phyloP scores from a whole-genome alignment of 2,888 invertebrate genomes.

The Agonopterix subpropinquella region DNA sequence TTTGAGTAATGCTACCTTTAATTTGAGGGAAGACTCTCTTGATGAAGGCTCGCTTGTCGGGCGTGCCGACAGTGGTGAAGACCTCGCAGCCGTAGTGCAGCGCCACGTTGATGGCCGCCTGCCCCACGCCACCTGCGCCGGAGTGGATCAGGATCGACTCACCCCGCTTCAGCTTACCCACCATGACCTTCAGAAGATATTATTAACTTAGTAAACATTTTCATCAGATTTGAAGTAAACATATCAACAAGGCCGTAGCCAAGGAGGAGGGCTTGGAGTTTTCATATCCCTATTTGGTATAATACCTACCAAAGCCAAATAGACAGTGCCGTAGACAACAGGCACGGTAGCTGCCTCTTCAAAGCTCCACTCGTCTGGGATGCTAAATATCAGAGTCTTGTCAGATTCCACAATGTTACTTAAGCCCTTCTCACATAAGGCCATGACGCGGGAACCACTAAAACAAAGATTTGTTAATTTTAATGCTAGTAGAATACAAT shows the following conservation, averaged over 20 bases:
- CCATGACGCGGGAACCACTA: conserved; percentile 80
- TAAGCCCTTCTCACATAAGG: conserved; percentile 76
- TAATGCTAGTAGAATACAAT: no score
- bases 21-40: conserved; percentile 89
- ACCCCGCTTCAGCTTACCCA: conserved; percentile 80
- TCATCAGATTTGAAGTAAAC: no score
- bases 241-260: no score
- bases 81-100: conserved; percentile 91
- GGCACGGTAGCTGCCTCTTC: no score
- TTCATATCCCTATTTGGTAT: no score
- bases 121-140: conserved; percentile 97
- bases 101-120: conserved; percentile 97
- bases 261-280: no score
- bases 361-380: conserved; percentile 27
- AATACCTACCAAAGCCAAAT: conserved; percentile 75
- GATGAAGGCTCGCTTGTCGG: conserved; percentile 91
- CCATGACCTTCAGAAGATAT: no score
- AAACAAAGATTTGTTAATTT: conserved; percentile 6
- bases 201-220: no score
- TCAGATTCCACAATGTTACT: conserved; percentile 77
- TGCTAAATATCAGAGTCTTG: conserved; percentile 76
- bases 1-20: conserved; percentile 50
- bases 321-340: conserved; percentile 64
- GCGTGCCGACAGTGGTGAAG: conserved; percentile 94
- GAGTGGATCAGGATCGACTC: conserved; percentile 94